phyloP scores from a whole-genome alignment of 2,888 invertebrate genomes.

The Poecilobothrus nobilitatus region DNA sequence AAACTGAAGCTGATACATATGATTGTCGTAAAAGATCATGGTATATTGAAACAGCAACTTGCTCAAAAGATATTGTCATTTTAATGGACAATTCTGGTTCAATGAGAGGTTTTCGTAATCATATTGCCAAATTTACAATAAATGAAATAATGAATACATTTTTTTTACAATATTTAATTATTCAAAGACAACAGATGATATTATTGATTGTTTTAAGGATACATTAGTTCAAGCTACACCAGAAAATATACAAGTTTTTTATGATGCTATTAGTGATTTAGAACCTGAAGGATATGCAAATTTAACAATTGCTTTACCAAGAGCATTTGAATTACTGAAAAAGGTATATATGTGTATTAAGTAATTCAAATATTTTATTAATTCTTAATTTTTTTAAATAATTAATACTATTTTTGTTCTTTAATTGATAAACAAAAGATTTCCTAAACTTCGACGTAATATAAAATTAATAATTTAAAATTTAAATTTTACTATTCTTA shows the following conservation, averaged over 20 bases:
- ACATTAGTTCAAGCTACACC: slow-evolving; percentile 80
- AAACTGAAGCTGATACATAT: slow-evolving; percentile 60
- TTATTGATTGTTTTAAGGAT: slow-evolving; percentile 77
- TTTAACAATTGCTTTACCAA: slow-evolving; percentile 68
- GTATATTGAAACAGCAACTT: slow-evolving; percentile 97
- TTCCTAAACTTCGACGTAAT: too few relatives aligned
- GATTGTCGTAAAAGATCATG: slow-evolving; percentile 89
- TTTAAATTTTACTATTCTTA: neutral
- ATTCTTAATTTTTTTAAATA: neutral
- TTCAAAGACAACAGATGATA: slow-evolving; percentile 61
- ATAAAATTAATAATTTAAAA: too few relatives aligned
- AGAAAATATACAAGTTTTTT: slow-evolving; percentile 71
- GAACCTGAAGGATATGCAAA: slow-evolving; percentile 71
- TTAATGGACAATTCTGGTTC: slow-evolving; percentile 93
- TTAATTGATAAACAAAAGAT: neutral
- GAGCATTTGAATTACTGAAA: slow-evolving; percentile 74
- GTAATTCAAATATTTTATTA: too few relatives aligned
- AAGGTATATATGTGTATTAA: slow-evolving; percentile 48
- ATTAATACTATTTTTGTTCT: slow-evolving; percentile 15
- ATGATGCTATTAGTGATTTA: slow-evolving; percentile 57
- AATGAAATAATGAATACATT: slow-evolving; percentile 85
- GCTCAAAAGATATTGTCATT: slow-evolving; percentile 94
- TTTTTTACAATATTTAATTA: slow-evolving; percentile 83
- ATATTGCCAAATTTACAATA: slow-evolving; percentile 77
- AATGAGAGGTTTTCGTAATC: slow-evolving; percentile 77